Conservation (phyloP, 2,797 vertebrate species). For the Falco novaeseelandiae region DNA sequence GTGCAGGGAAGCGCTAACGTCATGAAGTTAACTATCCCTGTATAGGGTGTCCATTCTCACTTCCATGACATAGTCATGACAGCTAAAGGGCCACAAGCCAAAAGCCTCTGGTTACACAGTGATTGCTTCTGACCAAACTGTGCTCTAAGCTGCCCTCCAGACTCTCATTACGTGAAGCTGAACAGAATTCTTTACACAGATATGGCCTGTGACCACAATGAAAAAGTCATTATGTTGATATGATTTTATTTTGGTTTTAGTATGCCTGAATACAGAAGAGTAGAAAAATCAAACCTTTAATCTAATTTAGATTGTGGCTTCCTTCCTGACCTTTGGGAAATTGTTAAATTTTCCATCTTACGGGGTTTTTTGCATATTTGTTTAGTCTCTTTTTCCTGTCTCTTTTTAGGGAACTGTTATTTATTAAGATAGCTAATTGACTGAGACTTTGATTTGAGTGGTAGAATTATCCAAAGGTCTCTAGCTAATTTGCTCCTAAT, state of each 20-base stretch:
- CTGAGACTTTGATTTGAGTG: conserved; percentile 62
- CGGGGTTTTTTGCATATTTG: neutral
- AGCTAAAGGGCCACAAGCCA: neutral
- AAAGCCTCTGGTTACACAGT: neutral
- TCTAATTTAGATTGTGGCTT: conserved; percentile 3
- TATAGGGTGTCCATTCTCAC: neutral
- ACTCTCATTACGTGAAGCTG: neutral
- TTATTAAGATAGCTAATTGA: conserved; percentile 54
- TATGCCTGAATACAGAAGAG: neutral
- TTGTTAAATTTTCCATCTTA: conserved; percentile 24
- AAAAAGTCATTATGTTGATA: neutral
- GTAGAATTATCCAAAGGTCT: conserved; percentile 64
- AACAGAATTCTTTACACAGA: neutral
- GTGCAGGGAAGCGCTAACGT: neutral
- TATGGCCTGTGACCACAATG: neutral
- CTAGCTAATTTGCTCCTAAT: conserved; percentile 59
- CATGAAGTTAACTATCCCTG: neutral
- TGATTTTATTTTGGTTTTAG: neutral
- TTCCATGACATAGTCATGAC: neutral
- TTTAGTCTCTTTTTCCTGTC: conserved; percentile 31
- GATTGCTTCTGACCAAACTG: neutral
- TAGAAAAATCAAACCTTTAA: conserved; percentile 7
- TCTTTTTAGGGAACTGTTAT: conserved; percentile 44
- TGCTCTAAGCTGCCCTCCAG: neutral
- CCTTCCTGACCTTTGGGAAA: conserved; percentile 50